phyloP scores from a whole-genome alignment of 2,797 vertebrate genomes.

The Sebastes itinus region DNA sequence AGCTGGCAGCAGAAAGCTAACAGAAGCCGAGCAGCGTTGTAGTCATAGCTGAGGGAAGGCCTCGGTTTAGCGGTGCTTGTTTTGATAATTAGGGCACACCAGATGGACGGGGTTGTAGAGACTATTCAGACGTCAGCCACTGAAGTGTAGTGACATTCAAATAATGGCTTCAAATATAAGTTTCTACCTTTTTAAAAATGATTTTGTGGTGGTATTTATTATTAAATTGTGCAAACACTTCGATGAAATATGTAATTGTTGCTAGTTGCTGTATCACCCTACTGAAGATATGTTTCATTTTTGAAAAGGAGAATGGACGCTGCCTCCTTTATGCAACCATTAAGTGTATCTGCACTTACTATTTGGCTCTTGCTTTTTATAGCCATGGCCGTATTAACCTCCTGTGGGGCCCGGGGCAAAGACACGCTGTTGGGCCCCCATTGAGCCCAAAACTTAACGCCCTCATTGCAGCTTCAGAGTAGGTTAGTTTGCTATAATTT shows the following conservation, averaged over 20 bases:
- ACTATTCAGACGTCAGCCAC: constrained; percentile 4
- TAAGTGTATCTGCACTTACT: background rate
- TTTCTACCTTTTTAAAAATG: background rate
- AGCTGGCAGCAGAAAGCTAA: constrained; percentile 8
- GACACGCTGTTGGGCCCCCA: background rate
- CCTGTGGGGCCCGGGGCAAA: background rate
- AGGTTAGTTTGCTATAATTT: background rate
- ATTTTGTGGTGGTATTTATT: background rate
- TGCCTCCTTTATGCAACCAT: background rate
- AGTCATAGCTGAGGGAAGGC: constrained; percentile 19
- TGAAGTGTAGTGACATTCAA: background rate
- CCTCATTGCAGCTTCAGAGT: background rate
- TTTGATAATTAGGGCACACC: constrained; percentile 27
- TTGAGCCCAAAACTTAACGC: background rate
- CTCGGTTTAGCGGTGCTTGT: constrained; percentile 19
- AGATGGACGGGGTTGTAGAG: background rate
- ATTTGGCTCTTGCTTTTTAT: background rate
- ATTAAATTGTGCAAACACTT: background rate
- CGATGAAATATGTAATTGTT: background rate
- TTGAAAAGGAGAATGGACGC: background rate
- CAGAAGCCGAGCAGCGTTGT: constrained; percentile 19
- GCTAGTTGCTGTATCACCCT: background rate
- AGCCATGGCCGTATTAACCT: background rate
- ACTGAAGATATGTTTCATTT: background rate
- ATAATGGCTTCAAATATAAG: background rate